Evolutionary conservation across 2,797 vertebrate genomes (phyloP).

Genomic region (Falco rusticolus): DNA sequence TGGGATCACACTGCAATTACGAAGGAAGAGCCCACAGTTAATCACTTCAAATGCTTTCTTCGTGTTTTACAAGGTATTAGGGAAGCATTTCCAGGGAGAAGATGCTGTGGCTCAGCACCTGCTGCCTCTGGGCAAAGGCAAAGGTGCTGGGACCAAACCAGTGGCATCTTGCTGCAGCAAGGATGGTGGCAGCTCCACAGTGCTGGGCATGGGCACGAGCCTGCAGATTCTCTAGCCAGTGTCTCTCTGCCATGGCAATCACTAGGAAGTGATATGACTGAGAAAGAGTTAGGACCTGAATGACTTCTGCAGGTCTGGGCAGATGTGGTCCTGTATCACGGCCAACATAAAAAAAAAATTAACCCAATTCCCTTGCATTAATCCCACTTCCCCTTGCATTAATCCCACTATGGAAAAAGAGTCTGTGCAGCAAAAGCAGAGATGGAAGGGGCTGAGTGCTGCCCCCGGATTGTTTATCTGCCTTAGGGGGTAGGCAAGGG

Average conservation of each 20-base stretch:
- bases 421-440: not conserved
- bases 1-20: not conserved
- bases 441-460: not conserved
- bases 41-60: not conserved
- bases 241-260: not conserved
- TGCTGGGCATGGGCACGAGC: rapidly evolving
- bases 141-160: not conserved
- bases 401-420: not conserved
- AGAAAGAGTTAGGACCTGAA: not conserved
- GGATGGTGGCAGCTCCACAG: not conserved
- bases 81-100: not conserved
- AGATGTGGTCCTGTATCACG: not conserved
- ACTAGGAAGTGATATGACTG: rapidly evolving
- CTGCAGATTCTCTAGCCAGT: not conserved
- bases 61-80: not conserved
- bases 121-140: rapidly evolving
- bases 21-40: not conserved
- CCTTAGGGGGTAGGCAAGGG: not conserved
- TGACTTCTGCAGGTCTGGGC: not conserved
- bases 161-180: not conserved
- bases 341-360: not conserved
- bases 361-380: not conserved
- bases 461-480: not conserved
- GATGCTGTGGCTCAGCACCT: not conserved
- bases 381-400: not conserved